Conservation (phyloP, 2,888 invertebrate species). For the Diarsia dahlii region DNA sequence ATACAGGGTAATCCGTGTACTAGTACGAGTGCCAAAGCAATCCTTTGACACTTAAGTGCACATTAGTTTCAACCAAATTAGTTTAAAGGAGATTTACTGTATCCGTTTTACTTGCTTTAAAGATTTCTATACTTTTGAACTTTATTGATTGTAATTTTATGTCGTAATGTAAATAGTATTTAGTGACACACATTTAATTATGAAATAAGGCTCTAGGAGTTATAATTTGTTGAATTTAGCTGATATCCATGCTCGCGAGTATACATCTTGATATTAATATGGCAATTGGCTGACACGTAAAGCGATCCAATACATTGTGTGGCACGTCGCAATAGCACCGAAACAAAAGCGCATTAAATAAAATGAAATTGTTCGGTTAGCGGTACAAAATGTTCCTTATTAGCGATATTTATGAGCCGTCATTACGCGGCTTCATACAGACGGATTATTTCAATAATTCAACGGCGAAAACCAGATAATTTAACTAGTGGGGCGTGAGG, state of each 20-base stretch:
- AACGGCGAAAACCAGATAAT: constrained; percentile 81
- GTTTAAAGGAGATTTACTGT: too few relatives aligned
- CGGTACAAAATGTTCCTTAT: constrained; percentile 66
- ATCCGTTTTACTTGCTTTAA: too few relatives aligned
- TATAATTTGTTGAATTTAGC: not conserved
- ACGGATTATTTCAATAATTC: constrained; percentile 86
- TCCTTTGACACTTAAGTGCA: too few relatives aligned
- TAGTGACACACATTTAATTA: not conserved
- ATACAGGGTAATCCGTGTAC: too few relatives aligned
- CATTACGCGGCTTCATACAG: constrained; percentile 74
- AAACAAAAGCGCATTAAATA: constrained; percentile 56
- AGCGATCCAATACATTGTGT: constrained; percentile 18
- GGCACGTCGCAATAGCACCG: constrained; percentile 1
- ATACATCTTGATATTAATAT: not conserved
- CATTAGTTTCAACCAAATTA: too few relatives aligned
- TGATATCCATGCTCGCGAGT: not conserved
- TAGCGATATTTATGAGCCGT: constrained; percentile 75
- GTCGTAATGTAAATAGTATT: not conserved
- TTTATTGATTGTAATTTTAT: not conserved
- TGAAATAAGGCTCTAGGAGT: not conserved
- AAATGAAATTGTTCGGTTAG: constrained; percentile 58
- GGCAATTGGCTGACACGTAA: constrained; percentile 3
- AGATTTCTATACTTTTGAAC: too few relatives aligned
- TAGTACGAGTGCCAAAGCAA: too few relatives aligned
- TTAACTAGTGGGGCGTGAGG: constrained; percentile 69